Conservation (phyloP, 2,113 vertebrate species). For the Phyllopteryx taeniolatus region DNA sequence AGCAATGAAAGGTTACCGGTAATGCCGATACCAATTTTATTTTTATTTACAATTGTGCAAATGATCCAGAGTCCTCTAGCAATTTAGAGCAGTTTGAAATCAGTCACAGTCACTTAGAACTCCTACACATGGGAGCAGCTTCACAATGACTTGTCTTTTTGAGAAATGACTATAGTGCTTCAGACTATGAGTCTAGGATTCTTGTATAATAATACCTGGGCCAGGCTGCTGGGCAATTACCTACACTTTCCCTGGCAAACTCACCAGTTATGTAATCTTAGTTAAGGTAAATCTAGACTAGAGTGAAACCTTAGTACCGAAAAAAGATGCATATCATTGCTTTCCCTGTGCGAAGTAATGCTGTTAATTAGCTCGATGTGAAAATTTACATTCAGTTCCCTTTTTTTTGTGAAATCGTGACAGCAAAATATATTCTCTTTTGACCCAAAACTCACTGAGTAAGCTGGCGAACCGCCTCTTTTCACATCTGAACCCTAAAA, state of each 20-base stretch:
- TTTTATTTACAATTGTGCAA: too few species aligned
- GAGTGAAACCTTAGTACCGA: neutral
- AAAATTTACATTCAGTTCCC: neutral
- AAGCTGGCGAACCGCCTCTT: slow-evolving; percentile 65
- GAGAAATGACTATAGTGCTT: neutral
- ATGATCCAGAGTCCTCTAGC: too few species aligned
- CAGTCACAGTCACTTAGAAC: neutral
- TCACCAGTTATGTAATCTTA: neutral
- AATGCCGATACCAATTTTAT: too few species aligned
- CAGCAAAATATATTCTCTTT: neutral
- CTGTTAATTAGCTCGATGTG: neutral
- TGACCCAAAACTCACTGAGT: slow-evolving; percentile 50
- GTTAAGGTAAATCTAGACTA: neutral
- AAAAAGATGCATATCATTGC: neutral
- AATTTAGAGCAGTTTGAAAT: too few species aligned
- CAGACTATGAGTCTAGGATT: neutral
- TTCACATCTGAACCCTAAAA: slow-evolving; percentile 62
- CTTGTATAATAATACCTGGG: neutral
- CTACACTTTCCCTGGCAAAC: neutral
- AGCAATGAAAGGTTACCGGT: too few species aligned
- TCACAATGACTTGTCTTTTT: too few species aligned
- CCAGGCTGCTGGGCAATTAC: neutral
- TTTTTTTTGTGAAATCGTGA: neutral
- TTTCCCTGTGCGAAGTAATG: neutral
- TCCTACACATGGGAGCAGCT: neutral